These are phyloP conservation scores for Laterallus jamaicensis DNA, from an alignment of 2,113 vertebrate genomes.

Conservation along the genomic window DNA sequence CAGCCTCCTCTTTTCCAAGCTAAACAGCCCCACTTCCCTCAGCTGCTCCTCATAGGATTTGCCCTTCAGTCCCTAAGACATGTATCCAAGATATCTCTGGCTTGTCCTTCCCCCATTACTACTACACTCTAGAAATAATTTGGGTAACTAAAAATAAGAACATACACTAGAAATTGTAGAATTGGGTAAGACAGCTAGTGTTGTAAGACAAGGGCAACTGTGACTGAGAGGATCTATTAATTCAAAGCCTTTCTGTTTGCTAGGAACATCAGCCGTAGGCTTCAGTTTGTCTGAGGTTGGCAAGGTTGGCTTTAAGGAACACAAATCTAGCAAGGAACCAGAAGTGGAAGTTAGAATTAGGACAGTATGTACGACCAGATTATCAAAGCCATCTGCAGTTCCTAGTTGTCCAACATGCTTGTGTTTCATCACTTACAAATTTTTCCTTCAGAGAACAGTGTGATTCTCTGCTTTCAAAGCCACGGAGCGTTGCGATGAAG, in stretches of 20 bases:
- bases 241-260: neutral
- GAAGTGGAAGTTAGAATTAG: neutral
- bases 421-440: neutral
- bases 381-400: neutral
- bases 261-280: neutral
- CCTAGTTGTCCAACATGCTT: neutral
- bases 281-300: neutral
- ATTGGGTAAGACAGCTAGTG: neutral
- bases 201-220: neutral
- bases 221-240: neutral
- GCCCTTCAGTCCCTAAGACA: neutral
- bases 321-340: neutral
- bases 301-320: neutral
- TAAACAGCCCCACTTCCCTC: no score
- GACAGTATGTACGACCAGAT: neutral
- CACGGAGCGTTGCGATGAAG: accelerated
- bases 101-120: neutral
- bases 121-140: neutral
- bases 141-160: neutral
- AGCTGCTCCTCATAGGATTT: no score
- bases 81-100: neutral
- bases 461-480: neutral
- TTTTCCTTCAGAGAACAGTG: neutral
- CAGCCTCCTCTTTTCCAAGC: no score
- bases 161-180: neutral